phyloP scores from a whole-genome alignment of 2,888 invertebrate genomes.

The Anaspis maculata region DNA sequence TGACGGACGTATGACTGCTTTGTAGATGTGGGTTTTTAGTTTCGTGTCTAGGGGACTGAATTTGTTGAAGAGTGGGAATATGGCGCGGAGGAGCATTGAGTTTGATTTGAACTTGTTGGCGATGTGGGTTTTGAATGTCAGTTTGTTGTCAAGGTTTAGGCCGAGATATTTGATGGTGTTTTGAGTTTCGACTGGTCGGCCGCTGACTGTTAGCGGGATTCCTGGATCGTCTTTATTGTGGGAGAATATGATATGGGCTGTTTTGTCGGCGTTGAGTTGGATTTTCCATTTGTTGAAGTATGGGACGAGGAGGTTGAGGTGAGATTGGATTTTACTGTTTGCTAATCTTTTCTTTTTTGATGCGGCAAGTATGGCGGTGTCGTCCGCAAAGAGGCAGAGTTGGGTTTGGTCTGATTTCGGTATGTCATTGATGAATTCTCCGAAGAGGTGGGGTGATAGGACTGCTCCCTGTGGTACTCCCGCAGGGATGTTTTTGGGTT shows the following conservation, averaged over 20 bases:
- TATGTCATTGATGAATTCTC: conserved; percentile 12
- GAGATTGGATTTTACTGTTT: conserved; percentile 3
- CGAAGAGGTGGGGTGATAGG: conserved; percentile 15
- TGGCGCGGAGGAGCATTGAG: too few relatives aligned
- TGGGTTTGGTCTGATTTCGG: conserved; percentile 9
- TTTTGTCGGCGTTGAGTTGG: conserved; percentile 3
- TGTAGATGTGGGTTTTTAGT: too few relatives aligned
- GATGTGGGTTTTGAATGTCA: too few relatives aligned
- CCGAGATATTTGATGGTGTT: too few relatives aligned
- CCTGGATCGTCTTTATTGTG: too few relatives aligned
- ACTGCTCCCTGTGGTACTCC: conserved; percentile 14
- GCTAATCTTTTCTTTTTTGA: background rate
- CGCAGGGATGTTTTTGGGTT: conserved; percentile 10
- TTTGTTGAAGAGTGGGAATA: too few relatives aligned
- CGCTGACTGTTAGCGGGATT: too few relatives aligned
- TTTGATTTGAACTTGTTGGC: too few relatives aligned
- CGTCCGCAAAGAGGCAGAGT: conserved; percentile 13
- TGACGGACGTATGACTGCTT: too few relatives aligned
- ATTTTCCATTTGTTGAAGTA: conserved; percentile 4
- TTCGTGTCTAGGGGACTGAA: too few relatives aligned
- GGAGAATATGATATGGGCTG: conserved; percentile 3
- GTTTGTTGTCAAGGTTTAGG: too few relatives aligned
- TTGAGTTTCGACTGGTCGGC: too few relatives aligned
- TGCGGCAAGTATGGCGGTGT: conserved; percentile 4
- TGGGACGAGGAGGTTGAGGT: conserved; percentile 1